phyloP scores from a whole-genome alignment of 2,113 vertebrate genomes.

The Dryoscopus gambensis region DNA sequence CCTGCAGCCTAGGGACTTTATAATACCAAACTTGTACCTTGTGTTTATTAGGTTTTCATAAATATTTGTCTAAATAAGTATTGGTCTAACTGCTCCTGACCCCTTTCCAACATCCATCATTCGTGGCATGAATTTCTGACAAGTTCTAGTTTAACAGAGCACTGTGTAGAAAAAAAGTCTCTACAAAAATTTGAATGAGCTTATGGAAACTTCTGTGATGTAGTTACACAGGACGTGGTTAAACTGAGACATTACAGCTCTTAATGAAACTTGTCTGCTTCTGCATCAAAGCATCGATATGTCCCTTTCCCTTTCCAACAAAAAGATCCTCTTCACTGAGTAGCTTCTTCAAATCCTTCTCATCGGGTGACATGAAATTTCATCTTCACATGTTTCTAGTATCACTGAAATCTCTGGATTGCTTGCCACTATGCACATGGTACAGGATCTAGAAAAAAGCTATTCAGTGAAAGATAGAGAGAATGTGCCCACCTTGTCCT shows the following conservation, averaged over 20 bases:
- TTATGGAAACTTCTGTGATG: not conserved
- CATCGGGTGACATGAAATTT: not conserved
- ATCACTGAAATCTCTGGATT: not conserved
- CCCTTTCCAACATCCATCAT: not conserved
- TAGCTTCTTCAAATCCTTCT: not conserved
- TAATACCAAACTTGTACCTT: not conserved
- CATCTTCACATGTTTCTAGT: not conserved
- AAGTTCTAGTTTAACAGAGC: not conserved
- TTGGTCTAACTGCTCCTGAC: not conserved
- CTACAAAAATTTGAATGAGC: not conserved
- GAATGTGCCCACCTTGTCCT: not conserved
- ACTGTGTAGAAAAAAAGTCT: not conserved
- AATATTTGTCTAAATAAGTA: not conserved
- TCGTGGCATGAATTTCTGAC: not conserved
- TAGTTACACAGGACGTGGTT: not conserved
- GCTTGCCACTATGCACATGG: not conserved
- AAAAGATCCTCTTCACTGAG: not conserved
- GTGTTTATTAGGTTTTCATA: not conserved
- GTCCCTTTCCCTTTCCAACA: not conserved
- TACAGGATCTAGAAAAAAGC: not conserved
- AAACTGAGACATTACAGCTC: not conserved
- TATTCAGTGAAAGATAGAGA: not conserved
- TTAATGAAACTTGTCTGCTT: not conserved
- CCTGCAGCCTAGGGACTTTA: not conserved
- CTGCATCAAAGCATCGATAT: not conserved